A percentile compares a stretch with the other conserved stretches of the same genome.
These are phyloP conservation scores for Incurvaria masculella DNA, from an alignment of 2,888 invertebrate species.

Conservation along the genomic window DNA sequence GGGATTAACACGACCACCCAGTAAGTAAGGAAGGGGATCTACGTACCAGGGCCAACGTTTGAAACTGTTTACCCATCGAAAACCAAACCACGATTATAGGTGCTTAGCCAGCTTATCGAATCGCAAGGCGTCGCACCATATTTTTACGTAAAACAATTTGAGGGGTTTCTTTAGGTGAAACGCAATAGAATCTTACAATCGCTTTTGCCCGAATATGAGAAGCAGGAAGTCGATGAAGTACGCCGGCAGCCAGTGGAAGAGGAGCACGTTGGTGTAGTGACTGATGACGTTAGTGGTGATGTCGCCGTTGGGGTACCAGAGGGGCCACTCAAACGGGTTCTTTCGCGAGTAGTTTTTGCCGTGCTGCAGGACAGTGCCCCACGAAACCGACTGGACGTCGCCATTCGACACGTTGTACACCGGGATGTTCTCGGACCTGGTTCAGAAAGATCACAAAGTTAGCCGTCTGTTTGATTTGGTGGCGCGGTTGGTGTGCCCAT, in stretches of 20 bases:
- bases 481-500: too few relatives aligned
- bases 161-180: too few relatives aligned
- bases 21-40: too few relatives aligned
- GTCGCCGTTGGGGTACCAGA: slow-evolving; percentile 84
- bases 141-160: too few relatives aligned
- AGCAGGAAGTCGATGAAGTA: slow-evolving; percentile 74
- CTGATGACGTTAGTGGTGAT: slow-evolving; percentile 63
- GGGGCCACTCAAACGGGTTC: slow-evolving; percentile 77
- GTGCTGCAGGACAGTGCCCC: slow-evolving; percentile 76
- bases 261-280: slow-evolving; percentile 65
- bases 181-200: slow-evolving; percentile 68
- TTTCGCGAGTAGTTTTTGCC: slow-evolving; percentile 64
- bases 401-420: slow-evolving; percentile 91
- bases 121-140: too few relatives aligned
- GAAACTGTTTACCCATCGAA: too few relatives aligned
- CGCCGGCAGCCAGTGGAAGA: slow-evolving; percentile 75
- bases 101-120: too few relatives aligned
- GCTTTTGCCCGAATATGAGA: slow-evolving; percentile 68
- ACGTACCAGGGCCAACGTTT: too few relatives aligned
- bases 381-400: slow-evolving; percentile 74
- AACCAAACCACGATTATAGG: too few relatives aligned
- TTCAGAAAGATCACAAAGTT: too few relatives aligned
- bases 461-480: too few relatives aligned
- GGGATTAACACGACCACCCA: too few relatives aligned
- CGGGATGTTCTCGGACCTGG: slow-evolving; percentile 62